Percentiles rank a stretch among this genome's conserved stretches.
Evolutionary conservation across 2,797 vertebrate species (phyloP).

Genomic region (Uromys caudimaculatus): DNA sequence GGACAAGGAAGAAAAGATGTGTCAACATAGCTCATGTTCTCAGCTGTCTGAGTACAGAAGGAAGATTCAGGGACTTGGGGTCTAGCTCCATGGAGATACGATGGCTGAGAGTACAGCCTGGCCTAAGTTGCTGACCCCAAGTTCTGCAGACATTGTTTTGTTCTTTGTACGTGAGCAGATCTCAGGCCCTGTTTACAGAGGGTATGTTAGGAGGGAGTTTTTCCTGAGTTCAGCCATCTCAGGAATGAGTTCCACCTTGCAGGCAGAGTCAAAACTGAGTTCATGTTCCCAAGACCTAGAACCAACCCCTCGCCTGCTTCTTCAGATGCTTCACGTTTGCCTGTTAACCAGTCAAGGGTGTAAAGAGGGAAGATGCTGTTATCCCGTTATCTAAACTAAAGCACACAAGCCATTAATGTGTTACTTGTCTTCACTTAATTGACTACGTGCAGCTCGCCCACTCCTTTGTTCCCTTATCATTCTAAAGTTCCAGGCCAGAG

Average conservation of each 20-base stretch:
- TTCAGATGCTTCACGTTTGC: not conserved
- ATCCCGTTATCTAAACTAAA: not conserved
- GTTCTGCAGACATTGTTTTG: not conserved
- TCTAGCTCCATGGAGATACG: not conserved
- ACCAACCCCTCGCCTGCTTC: not conserved
- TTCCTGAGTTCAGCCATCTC: not conserved
- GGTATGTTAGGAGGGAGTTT: not conserved
- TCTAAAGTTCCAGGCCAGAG: not conserved
- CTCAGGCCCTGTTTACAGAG: not conserved
- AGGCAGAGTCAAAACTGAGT: not conserved
- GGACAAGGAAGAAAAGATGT: not conserved
- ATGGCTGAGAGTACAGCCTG: not conserved
- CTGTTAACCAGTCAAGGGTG: not conserved
- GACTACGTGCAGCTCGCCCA: not conserved
- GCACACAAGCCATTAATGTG: not conserved
- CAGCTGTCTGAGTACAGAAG: too few species aligned
- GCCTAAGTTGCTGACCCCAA: not conserved
- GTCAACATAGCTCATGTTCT: too few species aligned
- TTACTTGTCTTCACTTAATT: not conserved
- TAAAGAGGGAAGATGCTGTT: not conserved
- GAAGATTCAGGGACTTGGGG: fast-evolving
- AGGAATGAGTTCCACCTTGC: not conserved
- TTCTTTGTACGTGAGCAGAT: not conserved
- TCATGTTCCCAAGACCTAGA: not conserved
- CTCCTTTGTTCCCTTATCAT: not conserved